Evolutionary conservation across 2,888 invertebrate genomes (phyloP), one percentile per base, ranked within the genome.

Genomic region (Drosophila kambysellisi): DNA sequence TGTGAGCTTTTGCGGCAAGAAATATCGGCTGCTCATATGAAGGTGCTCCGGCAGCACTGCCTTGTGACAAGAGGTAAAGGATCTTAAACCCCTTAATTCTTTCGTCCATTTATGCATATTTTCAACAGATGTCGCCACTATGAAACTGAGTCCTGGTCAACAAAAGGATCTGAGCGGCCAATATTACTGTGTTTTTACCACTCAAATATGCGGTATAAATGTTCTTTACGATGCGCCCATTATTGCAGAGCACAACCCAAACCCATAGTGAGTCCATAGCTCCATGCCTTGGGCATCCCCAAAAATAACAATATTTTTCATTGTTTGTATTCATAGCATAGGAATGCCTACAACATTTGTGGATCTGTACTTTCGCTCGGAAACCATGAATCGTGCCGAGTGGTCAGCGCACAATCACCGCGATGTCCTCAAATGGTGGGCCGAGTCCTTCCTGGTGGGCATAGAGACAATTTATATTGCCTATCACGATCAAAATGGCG

Each of bases 151-250:
- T 15, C 3, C 9, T 3, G 0, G 12, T 33, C 33, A 39, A 8
- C 11, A 51, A 6, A 20, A 3, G 0, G 11, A 57, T 11, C 51
- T 54, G 3, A 3, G 17, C 1, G 78, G 73, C 0, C 69, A 78
- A 54, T 74, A 59, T n/a, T 66, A 65, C 48, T 66, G 62, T 2
- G 88, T 80, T 3, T 88, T 89, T 32, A 20, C 32, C 0, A 59
- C 64, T 2, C 9, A 37, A 0, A 43, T 89, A 1, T 20, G 20
- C 25, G 82, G 76, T 6, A 17, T 30, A 0, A 25, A 41, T 3
- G 29, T 88, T 0, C 0, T 85, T 0, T 85, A 78, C 17, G 78
- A 89, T 71, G 82, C 85, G 1, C 89, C 85, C 3, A 30, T 88
- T 0, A 0, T 82, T 0, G 78, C 63, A n/a, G 56, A 74, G n/a